Evolutionary conservation across 2,888 invertebrate genomes (phyloP).

Genomic region (Ichneumon xanthorius): DNA sequence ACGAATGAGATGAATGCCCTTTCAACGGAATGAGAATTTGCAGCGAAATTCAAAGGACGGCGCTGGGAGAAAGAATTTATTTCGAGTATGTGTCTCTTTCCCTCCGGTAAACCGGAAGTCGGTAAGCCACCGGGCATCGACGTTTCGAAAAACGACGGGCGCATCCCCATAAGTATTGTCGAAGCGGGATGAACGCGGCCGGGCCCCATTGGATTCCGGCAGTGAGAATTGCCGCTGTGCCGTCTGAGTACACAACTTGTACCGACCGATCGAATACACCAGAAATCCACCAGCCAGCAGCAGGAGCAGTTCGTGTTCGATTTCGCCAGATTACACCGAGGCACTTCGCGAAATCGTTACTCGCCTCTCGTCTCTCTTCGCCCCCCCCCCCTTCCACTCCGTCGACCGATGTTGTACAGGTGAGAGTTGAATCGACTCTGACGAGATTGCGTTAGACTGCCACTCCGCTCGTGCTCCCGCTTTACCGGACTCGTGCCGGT

Average conservation of each 20-base stretch:
- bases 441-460: conserved; percentile 58
- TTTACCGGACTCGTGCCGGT: conserved; percentile 1
- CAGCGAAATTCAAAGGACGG: neutral
- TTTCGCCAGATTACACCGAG: conserved; percentile 61
- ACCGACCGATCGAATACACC: conserved; percentile 19
- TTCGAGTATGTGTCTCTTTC: conserved; percentile 4
- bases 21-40: neutral
- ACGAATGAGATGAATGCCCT: neutral
- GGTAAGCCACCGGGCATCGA: neutral
- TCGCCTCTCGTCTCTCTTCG: conserved; percentile 30
- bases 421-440: conserved; percentile 61
- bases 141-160: conserved; percentile 14
- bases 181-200: conserved; percentile 11
- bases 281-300: conserved; percentile 36
- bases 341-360: conserved; percentile 63
- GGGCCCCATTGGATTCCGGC: conserved; percentile 29
- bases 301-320: conserved; percentile 58
- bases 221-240: conserved; percentile 36
- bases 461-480: neutral
- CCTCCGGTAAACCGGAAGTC: conserved; percentile 30
- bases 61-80: conserved; percentile 25
- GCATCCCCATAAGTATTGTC: conserved; percentile 42
- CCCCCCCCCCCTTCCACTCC: conserved; percentile 1
- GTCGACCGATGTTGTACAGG: conserved; percentile 52
- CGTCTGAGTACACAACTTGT: conserved; percentile 21